Conservation (phyloP, 2,888 invertebrate species). For the Leucoma salicis region DNA sequence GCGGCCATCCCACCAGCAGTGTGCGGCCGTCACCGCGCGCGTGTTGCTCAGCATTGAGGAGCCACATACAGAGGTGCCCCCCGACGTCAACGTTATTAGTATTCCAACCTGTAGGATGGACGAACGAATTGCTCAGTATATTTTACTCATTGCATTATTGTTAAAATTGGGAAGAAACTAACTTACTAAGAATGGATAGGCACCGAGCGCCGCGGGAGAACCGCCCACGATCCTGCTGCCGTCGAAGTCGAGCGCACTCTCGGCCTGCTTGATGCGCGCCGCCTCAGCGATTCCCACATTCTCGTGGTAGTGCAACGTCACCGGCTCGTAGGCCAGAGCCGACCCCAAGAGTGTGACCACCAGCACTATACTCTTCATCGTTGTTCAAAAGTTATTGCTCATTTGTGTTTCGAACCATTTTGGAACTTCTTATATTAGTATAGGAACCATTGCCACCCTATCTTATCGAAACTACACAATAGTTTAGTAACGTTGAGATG, state of each 20-base stretch:
- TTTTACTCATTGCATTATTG: not conserved
- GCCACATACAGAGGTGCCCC: constrained; percentile 39
- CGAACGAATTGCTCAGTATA: not conserved
- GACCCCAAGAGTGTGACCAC: constrained; percentile 5
- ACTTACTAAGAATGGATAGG: constrained; percentile 31
- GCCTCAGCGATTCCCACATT: constrained; percentile 29
- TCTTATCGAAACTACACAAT: constrained; percentile 2
- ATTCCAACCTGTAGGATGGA: constrained; percentile 30
- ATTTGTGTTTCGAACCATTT: not conserved
- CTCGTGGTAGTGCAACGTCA: constrained; percentile 31
- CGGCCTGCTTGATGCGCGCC: constrained; percentile 29
- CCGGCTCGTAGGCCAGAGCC: constrained; percentile 9
- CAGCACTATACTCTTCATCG: constrained; percentile 16
- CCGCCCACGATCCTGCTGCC: constrained; percentile 27
- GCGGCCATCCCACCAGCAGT: constrained; percentile 47
- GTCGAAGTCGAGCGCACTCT: constrained; percentile 28
- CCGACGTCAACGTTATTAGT: constrained; percentile 37
- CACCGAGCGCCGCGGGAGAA: constrained; percentile 18
- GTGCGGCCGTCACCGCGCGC: constrained; percentile 40
- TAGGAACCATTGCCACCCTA: constrained; percentile 1
- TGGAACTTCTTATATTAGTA: not conserved
- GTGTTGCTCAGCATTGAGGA: constrained; percentile 40
- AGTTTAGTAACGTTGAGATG: not conserved
- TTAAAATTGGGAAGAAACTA: not conserved
- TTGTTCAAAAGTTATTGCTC: not conserved